Base-by-base conservation (phyloP, 53 echinoderm and acorn worm genomes). In the Arbacia lixula region DNA sequence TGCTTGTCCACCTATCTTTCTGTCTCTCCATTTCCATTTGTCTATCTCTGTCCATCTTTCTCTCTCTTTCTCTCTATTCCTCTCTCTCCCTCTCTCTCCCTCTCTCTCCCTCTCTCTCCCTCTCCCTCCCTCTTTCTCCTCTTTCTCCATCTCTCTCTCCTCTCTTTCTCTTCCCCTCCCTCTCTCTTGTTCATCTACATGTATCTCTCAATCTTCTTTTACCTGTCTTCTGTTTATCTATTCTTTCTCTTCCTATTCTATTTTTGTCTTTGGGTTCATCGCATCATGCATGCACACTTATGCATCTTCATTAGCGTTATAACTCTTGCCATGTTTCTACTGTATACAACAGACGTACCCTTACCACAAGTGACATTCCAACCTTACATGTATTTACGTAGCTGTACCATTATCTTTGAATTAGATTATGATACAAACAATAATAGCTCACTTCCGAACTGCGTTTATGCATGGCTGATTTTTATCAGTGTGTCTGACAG, bases 21-120 rank as follows among this genome's bases (percentile, higher is more conserved):
- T 50, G 22, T 71, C 58, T 57, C 14, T 57, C 74, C 53, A 33
- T n/a, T 16, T 2, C 74, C 33, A 40, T 43, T 2, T 16, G 14
- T 69, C 43, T 26, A 16, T 27, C 21, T 37, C 37, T 67, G 37
- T 43, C 43, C 43, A 28, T 26, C 2, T 69, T 69, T 69, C 27
- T 69, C n/a, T n/a, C 29, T 73, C 73, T 74, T 51, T 74, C 53
- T 74, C 53, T 53, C 28, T 25, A 69, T 69, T 69, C 27, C 31
- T 8, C 53, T 20, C 52, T 74, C 29, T 34, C 74, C 49, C 49
- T 10, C 14, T 10, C 9, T 14, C 14, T 46, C 14, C 49, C 14
- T 46, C 14, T 46, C 8, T 8, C 14, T 10, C 9, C 14, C 9
- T 46, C 8, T 14, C 8, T 21, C 30, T 62, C 10, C 16, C 0